phyloP scores from a whole-genome alignment of 2,888 invertebrate species.

The Petrolisthes cinctipes region DNA sequence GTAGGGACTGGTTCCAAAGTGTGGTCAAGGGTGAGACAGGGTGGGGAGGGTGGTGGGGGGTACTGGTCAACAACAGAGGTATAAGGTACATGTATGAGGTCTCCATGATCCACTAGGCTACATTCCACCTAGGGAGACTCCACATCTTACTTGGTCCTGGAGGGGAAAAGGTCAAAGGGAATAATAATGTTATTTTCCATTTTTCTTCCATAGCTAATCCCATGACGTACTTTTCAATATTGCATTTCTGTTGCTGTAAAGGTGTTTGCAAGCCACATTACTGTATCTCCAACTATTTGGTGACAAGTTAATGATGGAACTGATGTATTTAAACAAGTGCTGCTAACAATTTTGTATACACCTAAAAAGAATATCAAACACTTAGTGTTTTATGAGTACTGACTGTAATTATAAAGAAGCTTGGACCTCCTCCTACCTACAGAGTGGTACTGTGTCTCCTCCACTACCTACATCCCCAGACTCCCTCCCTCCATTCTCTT shows the following conservation, averaged over 20 bases:
- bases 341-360: too few relatives aligned
- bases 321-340: too few relatives aligned
- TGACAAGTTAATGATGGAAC: too few relatives aligned
- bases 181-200: too few relatives aligned
- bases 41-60: slow-evolving; percentile 23
- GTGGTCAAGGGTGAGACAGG: slow-evolving; percentile 50
- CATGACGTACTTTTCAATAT: too few relatives aligned
- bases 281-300: too few relatives aligned
- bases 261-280: too few relatives aligned
- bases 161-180: not conserved
- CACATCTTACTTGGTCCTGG: slow-evolving; percentile 27
- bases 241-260: too few relatives aligned
- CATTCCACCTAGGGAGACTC: slow-evolving; percentile 45
- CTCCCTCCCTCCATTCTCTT: not conserved
- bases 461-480: slow-evolving; percentile 43
- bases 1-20: slow-evolving; percentile 55
- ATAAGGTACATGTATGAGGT: slow-evolving; percentile 22
- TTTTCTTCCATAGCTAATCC: too few relatives aligned
- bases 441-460: slow-evolving; percentile 38
- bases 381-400: not conserved
- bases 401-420: not conserved
- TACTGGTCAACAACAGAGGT: slow-evolving; percentile 20
- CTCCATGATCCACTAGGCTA: slow-evolving; percentile 48
- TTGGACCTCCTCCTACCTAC: not conserved
- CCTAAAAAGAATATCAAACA: too few relatives aligned